Conservation (phyloP, 2,113 vertebrate species). For the Haemorhous mexicanus region DNA sequence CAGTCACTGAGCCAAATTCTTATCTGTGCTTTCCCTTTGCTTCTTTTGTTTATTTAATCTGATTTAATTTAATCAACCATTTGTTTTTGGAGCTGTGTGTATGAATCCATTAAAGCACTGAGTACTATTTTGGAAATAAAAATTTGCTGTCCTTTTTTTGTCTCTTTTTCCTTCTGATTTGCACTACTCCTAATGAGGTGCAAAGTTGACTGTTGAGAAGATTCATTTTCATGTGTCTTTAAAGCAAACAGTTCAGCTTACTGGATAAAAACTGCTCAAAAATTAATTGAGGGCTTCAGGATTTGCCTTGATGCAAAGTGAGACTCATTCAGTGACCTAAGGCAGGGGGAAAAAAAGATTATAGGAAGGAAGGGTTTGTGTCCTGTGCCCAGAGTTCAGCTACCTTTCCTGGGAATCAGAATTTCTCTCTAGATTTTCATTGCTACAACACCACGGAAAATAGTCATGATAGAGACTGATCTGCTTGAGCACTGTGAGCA, state of each 20-base stretch:
- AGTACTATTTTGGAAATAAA: neutral
- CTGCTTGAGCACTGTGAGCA: neutral
- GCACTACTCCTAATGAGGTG: neutral
- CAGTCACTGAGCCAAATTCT: neutral
- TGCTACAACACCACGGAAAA: neutral
- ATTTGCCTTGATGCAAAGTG: neutral
- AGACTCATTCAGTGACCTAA: neutral
- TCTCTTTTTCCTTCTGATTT: neutral
- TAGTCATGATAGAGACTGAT: neutral
- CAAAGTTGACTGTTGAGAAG: neutral
- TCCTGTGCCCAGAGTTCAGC: neutral
- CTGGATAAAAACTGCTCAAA: neutral
- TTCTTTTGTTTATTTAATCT: slow-evolving; percentile 45
- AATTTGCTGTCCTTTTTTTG: neutral
- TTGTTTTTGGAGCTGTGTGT: slow-evolving; percentile 1
- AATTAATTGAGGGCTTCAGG: neutral
- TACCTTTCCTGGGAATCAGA: neutral
- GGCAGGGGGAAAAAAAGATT: accelerated
- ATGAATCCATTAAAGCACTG: neutral
- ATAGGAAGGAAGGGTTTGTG: neutral
- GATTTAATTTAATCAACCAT: slow-evolving; percentile 39
- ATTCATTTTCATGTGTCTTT: neutral
- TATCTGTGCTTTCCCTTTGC: neutral
- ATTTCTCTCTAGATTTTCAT: neutral
- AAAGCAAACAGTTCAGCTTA: neutral